A percentile compares a stretch with the other conserved stretches of the same genome.
These are phyloP conservation scores for Chloroceryle amazona DNA, from an alignment of 2,797 vertebrate species.

Conservation along the genomic window DNA sequence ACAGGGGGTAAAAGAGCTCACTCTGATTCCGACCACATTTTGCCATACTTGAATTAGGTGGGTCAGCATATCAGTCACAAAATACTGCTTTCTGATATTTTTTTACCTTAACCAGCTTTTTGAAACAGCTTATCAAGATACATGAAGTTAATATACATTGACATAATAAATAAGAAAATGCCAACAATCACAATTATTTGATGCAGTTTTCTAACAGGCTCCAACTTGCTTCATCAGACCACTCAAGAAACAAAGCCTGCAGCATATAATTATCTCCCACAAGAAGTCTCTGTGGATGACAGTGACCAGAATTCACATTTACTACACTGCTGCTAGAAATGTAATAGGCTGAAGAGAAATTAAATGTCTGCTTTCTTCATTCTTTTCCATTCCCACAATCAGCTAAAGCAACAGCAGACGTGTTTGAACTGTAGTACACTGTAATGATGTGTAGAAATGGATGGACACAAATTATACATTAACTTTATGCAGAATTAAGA, in stretches of 20 bases:
- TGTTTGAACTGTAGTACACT: not conserved
- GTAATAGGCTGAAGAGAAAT: not conserved
- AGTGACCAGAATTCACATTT: constrained; percentile 11
- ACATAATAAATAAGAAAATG: not conserved
- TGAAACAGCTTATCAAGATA: not conserved
- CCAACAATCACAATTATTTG: not conserved
- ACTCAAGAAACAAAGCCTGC: constrained; percentile 9
- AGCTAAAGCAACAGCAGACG: not conserved
- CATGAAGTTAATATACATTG: not conserved
- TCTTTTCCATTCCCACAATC: not conserved
- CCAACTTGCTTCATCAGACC: not conserved
- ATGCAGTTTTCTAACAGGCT: not conserved
- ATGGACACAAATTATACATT: not conserved
- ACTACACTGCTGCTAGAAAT: not conserved
- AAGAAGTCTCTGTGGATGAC: not conserved
- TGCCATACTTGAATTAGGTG: not conserved
- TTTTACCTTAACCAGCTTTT: not conserved
- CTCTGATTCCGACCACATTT: not conserved
- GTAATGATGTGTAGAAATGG: not conserved
- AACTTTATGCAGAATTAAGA: not conserved
- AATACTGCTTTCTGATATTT: not conserved
- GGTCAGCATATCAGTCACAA: not conserved
- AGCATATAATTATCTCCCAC: not conserved
- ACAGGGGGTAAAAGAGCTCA: not conserved
- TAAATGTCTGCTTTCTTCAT: not conserved